Conservation (phyloP, 2,888 invertebrate species). For the Graphium colonna region DNA sequence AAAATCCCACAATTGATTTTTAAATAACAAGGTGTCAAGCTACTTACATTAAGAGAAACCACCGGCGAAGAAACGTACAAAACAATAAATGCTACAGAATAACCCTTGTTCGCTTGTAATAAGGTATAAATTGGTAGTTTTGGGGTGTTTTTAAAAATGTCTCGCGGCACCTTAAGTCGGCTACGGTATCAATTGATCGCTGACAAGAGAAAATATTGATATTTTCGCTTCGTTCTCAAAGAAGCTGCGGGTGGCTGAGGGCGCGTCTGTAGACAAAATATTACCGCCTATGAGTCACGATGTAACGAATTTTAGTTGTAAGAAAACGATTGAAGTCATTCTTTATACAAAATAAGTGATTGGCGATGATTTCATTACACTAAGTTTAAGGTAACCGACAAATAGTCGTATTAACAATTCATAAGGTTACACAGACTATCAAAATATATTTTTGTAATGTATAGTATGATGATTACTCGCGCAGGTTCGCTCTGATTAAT, state of each 20-base stretch:
- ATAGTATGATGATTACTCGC: too few relatives aligned
- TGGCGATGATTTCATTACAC: too few relatives aligned
- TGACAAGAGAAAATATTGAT: conserved; percentile 50
- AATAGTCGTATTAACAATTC: too few relatives aligned
- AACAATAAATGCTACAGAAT: not conserved
- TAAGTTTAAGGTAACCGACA: too few relatives aligned
- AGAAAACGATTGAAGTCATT: not conserved
- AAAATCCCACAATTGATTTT: conserved; percentile 13
- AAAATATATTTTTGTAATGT: too few relatives aligned
- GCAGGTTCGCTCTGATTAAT: too few relatives aligned
- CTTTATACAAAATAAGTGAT: too few relatives aligned
- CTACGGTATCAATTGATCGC: conserved; percentile 44
- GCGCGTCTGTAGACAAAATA: not conserved
- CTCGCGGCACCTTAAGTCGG: conserved; percentile 31
- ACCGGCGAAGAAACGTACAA: conserved; percentile 40
- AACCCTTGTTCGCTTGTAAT: conserved; percentile 26
- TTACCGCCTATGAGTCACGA: conserved; percentile 13
- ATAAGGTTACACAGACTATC: too few relatives aligned
- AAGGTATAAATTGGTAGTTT: conserved; percentile 27
- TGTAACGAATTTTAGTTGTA: not conserved
- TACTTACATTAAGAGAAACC: conserved; percentile 62
- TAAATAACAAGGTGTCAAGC: conserved; percentile 56
- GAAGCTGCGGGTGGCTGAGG: conserved; percentile 5
- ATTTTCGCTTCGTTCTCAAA: conserved; percentile 17
- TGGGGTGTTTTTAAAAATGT: conserved; percentile 18